Conservation (phyloP, 2,113 vertebrate species). For the Peromyscus californicus region DNA sequence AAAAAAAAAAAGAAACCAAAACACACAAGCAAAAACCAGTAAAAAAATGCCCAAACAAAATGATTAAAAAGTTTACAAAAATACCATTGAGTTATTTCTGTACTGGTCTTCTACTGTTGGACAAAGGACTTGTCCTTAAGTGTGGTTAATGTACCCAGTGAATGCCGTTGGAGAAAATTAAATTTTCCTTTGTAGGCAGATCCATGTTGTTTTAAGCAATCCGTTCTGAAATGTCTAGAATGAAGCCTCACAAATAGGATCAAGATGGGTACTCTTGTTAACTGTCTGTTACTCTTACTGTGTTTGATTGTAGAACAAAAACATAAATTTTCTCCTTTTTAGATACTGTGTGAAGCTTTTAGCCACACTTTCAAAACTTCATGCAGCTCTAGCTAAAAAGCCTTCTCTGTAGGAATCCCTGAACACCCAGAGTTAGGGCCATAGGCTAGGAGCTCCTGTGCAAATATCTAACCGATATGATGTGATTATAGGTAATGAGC, state of each 20-base stretch:
- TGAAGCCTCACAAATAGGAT: not conserved
- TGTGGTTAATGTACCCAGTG: not conserved
- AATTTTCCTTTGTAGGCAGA: not conserved
- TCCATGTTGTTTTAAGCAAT: not conserved
- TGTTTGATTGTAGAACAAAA: not conserved
- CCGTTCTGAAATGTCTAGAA: not conserved
- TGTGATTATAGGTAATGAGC: not conserved
- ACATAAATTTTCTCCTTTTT: conserved; percentile 5
- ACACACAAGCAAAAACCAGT: not conserved
- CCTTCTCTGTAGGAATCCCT: not conserved
- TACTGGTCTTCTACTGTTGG: not conserved
- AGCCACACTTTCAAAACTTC: not conserved
- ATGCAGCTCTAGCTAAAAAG: not conserved
- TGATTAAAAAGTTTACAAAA: not conserved
- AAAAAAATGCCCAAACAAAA: not conserved
- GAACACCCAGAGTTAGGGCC: not conserved
- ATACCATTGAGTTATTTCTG: not conserved
- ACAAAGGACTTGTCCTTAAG: not conserved
- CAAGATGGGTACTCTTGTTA: not conserved
- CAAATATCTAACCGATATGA: not conserved
- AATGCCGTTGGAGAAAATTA: not conserved
- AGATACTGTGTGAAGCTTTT: not conserved
- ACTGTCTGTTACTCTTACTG: not conserved
- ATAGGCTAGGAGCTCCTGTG: not conserved
- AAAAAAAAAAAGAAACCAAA: not conserved